These are phyloP conservation scores for Melanophora roralis DNA, from an alignment of 2,888 invertebrate genomes.

Conservation along the genomic window DNA sequence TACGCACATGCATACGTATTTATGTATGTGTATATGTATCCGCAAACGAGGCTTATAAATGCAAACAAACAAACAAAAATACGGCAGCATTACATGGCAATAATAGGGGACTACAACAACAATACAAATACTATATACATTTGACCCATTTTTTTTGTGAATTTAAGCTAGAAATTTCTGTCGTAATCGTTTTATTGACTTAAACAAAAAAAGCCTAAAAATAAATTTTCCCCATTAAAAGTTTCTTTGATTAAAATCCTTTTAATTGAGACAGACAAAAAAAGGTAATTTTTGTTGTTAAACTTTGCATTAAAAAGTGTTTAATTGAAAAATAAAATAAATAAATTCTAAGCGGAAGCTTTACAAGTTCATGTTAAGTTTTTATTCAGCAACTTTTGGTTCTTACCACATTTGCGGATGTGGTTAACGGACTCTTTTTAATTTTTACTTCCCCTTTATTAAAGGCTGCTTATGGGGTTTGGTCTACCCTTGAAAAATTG, in stretches of 20 bases:
- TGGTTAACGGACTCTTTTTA: conserved; percentile 9
- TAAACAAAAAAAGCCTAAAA: background rate
- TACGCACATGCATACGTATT: too few relatives aligned
- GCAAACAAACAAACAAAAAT: background rate
- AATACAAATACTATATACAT: conserved; percentile 19
- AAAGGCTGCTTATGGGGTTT: background rate
- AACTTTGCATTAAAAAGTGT: too few relatives aligned
- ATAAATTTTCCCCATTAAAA: too few relatives aligned
- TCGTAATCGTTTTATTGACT: background rate
- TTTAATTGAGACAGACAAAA: background rate
- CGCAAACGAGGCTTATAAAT: background rate
- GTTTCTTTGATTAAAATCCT: too few relatives aligned
- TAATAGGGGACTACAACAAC: conserved; percentile 42
- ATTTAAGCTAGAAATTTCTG: conserved; percentile 11
- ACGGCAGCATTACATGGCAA: conserved; percentile 38
- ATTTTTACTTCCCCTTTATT: background rate
- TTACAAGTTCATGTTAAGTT: background rate
- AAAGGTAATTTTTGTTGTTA: background rate
- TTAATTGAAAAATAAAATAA: background rate
- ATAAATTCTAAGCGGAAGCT: background rate
- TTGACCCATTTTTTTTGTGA: conserved; percentile 44
- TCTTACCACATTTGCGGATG: conserved; percentile 13
- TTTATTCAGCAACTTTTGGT: background rate
- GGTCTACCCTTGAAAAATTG: conserved; percentile 37
- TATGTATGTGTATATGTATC: too few relatives aligned